Evolutionary conservation across 2,888 invertebrate genomes (phyloP).

Genomic region (Eucriotettix oculatus): DNA sequence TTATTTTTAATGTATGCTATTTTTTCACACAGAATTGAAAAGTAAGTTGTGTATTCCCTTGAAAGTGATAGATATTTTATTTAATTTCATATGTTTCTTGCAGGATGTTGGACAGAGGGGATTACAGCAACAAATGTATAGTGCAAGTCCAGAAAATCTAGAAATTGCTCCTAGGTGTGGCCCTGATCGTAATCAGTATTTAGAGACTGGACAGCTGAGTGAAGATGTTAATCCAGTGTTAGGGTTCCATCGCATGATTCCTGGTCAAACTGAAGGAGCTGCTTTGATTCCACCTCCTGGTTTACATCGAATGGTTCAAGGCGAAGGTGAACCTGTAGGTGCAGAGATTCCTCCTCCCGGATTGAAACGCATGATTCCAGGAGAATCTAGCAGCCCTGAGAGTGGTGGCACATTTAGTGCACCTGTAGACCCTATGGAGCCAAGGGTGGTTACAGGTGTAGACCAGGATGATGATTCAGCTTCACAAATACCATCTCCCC

Average conservation of each 20-base stretch:
- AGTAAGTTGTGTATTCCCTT: no score
- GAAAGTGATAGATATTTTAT: no score
- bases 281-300: neutral
- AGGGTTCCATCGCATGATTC: constrained; percentile 38
- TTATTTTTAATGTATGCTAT: no score
- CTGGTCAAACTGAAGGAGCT: constrained; percentile 32
- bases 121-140: no score
- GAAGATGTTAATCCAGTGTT: neutral
- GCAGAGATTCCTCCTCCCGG: constrained; percentile 30
- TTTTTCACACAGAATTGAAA: no score
- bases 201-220: constrained; percentile 52
- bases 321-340: constrained; percentile 20
- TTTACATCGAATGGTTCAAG: neutral
- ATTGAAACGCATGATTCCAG: constrained; percentile 14
- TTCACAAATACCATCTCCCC: no score
- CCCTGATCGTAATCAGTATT: constrained; percentile 52
- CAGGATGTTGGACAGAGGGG: no score
- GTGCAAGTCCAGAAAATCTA: constrained; percentile 13
- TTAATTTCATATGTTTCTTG: no score
- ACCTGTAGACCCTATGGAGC: constrained; percentile 2
- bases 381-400: constrained; percentile 15
- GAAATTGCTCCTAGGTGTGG: constrained; percentile 15
- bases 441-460: constrained; percentile 13
- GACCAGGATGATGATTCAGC: no score
- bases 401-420: constrained; percentile 3